These are phyloP conservation scores for Propsilocerus akamusi DNA, from an alignment of 1,140 invertebrate genomes.

Conservation along the genomic window DNA sequence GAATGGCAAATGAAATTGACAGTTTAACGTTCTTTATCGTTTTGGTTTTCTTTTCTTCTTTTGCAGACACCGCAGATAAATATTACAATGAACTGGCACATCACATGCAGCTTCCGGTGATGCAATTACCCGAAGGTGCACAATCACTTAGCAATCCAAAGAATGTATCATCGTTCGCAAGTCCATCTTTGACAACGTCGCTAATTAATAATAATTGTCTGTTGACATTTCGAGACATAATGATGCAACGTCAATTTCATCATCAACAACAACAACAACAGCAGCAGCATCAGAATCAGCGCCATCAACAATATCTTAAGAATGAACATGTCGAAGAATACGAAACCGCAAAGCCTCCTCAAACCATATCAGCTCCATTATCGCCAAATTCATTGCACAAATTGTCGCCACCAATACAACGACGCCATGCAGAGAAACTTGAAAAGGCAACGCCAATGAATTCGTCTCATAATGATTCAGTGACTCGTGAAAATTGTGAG, in stretches of 20 bases:
- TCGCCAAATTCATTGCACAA: not conserved
- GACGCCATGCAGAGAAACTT: not conserved
- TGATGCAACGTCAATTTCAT: not conserved
- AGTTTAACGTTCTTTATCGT: not conserved
- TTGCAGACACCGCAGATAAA: not conserved
- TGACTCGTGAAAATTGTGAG: not conserved
- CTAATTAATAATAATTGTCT: slow-evolving; percentile 3
- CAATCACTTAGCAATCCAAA: slow-evolving; percentile 1
- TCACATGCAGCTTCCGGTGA: slow-evolving; percentile 3
- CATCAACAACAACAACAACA: not conserved
- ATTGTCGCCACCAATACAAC: not conserved
- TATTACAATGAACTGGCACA: not conserved
- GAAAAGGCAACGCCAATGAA: not conserved
- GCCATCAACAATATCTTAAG: not conserved
- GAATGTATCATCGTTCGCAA: not conserved
- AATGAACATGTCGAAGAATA: not conserved
- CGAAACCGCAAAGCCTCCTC: too few species aligned
- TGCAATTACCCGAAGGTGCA: too few species aligned
- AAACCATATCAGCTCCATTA: not conserved
- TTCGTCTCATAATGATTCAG: not conserved
- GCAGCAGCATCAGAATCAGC: not conserved
- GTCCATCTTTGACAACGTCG: slow-evolving; percentile 1
- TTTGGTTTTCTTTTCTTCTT: not conserved
- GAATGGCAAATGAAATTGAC: not conserved
- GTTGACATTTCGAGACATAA: slow-evolving; percentile 3